Conservation (phyloP, 1,140 invertebrate genomes). For the Zaprionus vittiger region DNA sequence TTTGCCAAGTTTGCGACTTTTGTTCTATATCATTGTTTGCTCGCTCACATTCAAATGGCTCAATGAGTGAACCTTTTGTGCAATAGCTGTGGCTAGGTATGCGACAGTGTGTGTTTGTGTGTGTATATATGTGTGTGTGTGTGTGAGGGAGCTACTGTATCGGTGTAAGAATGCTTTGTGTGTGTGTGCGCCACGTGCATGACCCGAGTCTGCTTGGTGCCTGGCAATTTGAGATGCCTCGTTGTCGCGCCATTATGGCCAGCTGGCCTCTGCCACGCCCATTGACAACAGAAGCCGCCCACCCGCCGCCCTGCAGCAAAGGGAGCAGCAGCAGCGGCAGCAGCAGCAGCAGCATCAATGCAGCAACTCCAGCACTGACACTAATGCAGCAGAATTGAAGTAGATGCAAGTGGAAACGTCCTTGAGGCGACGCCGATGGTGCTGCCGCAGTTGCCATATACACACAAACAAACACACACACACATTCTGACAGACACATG, state of each 20-base stretch:
- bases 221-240: constrained; percentile 52
- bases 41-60: constrained; percentile 40
- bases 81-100: not conserved
- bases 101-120: too few species aligned
- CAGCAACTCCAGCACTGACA: constrained; percentile 64
- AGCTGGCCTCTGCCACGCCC: constrained; percentile 53
- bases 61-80: constrained; percentile 26
- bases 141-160: constrained; percentile 8
- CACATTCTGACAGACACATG: constrained; percentile 6
- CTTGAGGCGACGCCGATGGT: constrained; percentile 60
- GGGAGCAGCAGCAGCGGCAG: constrained; percentile 8
- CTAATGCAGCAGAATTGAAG: constrained; percentile 79
- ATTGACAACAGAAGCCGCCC: constrained; percentile 21
- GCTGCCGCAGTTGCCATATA: constrained; percentile 27
- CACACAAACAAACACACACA: constrained; percentile 12
- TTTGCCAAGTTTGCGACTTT: constrained; percentile 6
- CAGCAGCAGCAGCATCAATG: constrained; percentile 12
- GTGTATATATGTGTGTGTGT: not conserved
- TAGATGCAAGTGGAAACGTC: constrained; percentile 77
- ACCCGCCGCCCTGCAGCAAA: constrained; percentile 5
- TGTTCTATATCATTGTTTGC: constrained; percentile 20
- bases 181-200: constrained; percentile 41
- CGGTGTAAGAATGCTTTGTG: constrained; percentile 16
- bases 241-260: constrained; percentile 67
- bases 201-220: constrained; percentile 47